These are phyloP conservation scores for Tortrix viridana DNA, from an alignment of 2,888 invertebrate species.

Conservation along the genomic window DNA sequence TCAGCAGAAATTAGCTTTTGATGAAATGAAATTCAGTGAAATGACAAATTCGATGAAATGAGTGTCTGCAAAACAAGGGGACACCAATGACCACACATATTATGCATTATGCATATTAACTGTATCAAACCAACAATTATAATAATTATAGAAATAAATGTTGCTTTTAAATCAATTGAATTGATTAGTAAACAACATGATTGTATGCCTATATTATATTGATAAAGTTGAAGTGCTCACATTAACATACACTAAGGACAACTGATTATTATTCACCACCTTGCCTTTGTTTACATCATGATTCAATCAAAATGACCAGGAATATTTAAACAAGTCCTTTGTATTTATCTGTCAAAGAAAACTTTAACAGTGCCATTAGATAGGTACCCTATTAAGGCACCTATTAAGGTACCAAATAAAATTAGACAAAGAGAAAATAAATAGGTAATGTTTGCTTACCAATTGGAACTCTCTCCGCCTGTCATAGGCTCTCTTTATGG, in stretches of 20 bases:
- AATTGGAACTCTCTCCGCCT: conserved; percentile 98
- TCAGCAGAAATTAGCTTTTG: no score
- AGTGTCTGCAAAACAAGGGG: no score
- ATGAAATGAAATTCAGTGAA: no score
- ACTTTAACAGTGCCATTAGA: not conserved
- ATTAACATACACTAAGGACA: conserved; percentile 16
- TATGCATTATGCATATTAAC: no score
- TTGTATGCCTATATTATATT: not conserved
- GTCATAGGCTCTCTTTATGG: conserved; percentile 95
- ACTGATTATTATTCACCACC: conserved; percentile 25
- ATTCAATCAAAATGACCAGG: conserved; percentile 9
- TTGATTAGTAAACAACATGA: no score
- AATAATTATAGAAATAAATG: no score
- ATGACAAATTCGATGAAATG: no score
- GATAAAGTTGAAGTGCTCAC: conserved; percentile 6
- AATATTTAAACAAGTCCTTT: conserved; percentile 1
- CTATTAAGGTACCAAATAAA: not conserved
- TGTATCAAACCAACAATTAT: no score
- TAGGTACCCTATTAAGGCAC: not conserved
- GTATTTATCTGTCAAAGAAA: not conserved
- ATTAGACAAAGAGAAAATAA: conserved; percentile 1
- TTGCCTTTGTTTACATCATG: conserved; percentile 32
- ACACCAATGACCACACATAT: no score
- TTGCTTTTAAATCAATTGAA: no score
- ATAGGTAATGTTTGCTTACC: conserved; percentile 83